Base-by-base conservation (phyloP, 1,140 invertebrate genomes). In the Euschistus heros region DNA sequence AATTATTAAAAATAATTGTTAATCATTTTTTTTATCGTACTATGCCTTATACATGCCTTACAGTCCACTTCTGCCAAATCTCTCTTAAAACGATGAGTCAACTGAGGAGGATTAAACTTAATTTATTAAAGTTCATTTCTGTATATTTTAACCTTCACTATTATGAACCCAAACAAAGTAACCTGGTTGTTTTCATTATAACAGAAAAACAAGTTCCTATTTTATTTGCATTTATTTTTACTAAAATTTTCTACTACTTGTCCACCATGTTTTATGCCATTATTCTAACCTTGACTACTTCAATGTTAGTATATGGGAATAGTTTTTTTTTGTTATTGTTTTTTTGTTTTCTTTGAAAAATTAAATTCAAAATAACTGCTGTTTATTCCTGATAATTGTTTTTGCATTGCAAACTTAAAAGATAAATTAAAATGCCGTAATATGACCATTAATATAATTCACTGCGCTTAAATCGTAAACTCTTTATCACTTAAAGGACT, bases 131-230 rank as follows among this genome's bases (percentile, higher is more conserved):
- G 47, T 50, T 50, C 10, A 22, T 50, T 50, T 18, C 47, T 50
- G 47, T 50, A 50, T 50, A 50, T 57, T 57, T 57, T 57, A 57
- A 57, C 54, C 54, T 57, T 57, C 54, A 24, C 54, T 26, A 57
- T 57, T 24, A 57, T 22, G 54, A 57, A 57, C 18, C 54, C 6
- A 14, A 7, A 26, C 54, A 24, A 57, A 57, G 24, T 57, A 57
- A 57, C 22, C 54, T 27, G 54, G 8, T 20, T 50, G 20, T 50
- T 50, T 50, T 50, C 47, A 20, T 50, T 50, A 8, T 8, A 50
- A 18, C 10, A 50, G 47, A 50, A 20, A 18, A 20, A 20, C 20
- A 50, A 50, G n/a, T 20, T 50, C n/a, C n/a, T 5, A 8, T 50
- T n/a, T 50, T 50, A 50, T 50, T 50, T 50, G 5, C 2, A 6